Evolutionary conservation across 1,140 invertebrate genomes (phyloP).

Genomic region (Diachasma alloeum): DNA sequence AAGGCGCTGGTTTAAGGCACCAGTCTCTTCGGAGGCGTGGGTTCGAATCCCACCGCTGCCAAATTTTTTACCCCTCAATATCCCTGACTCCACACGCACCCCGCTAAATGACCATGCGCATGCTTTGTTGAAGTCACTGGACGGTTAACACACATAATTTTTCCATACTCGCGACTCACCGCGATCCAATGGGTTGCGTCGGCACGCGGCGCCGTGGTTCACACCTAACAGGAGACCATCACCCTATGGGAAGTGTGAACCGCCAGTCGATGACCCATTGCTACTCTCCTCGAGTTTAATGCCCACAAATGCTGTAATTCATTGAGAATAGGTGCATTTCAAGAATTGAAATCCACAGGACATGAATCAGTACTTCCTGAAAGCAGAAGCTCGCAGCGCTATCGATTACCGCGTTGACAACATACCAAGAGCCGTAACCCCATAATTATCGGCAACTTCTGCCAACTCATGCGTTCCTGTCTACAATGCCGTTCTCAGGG

Average conservation of each 20-base stretch:
- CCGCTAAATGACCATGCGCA: background rate
- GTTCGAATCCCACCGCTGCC: slow-evolving; percentile 99
- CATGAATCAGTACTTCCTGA: too few relatives aligned
- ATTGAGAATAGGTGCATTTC: too few relatives aligned
- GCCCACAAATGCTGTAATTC: background rate
- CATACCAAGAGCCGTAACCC: slow-evolving; percentile 29
- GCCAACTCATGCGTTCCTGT: slow-evolving; percentile 52
- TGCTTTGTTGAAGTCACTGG: slow-evolving; percentile 33
- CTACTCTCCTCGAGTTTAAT: background rate
- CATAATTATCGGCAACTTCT: slow-evolving; percentile 39
- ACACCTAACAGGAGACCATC: slow-evolving; percentile 58
- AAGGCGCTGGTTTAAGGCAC: slow-evolving; percentile 99
- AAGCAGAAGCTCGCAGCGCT: background rate
- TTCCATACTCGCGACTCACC: slow-evolving; percentile 3
- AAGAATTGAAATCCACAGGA: too few relatives aligned
- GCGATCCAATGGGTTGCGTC: slow-evolving; percentile 61
- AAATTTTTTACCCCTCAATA: slow-evolving; percentile 48
- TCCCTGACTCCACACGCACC: background rate
- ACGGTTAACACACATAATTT: slow-evolving; percentile 41
- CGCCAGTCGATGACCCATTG: background rate
- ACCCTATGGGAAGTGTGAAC: background rate
- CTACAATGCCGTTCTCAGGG: slow-evolving; percentile 58
- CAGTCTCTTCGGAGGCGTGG: slow-evolving; percentile 98
- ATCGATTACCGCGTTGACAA: slow-evolving; percentile 7
- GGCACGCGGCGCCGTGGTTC: slow-evolving; percentile 64